Evolutionary conservation across 2,113 vertebrate species (phyloP), one percentile per base, ranked within the genome.

Genomic region (Monarcha castaneiventris): DNA sequence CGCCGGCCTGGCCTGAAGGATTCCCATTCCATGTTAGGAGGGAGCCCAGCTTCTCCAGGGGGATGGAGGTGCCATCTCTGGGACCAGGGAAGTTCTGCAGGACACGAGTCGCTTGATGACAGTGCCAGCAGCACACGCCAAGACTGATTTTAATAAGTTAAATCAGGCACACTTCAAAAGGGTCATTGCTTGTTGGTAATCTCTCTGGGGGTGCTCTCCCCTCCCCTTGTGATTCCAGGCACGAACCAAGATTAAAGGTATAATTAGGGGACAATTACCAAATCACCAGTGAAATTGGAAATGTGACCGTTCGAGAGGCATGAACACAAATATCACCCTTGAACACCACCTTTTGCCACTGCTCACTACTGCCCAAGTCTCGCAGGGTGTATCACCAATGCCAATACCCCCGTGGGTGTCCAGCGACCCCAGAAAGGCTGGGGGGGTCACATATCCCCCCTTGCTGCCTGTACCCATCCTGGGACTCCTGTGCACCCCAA

Each of bases 21-120:
- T 0, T 71, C 16, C 61, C n/a, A 9, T 9, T 30, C 16, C 37
- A 1, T 1, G 16, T 1, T 2, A 16, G n/a, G 48, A 46, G 51
- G 49, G 35, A 77, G 43, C n/a, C 22, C 27, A 7, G 41, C 10
- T 20, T 6, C 39, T 7, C 30, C 13, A 2, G 13, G 35, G 27
- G 16, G 12, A 5, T 16, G 27, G 63, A 68, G 17, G 32, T n/a
- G 64, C 29, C 55, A 5, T 1, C 17, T 9, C n/a, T 25, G 37
- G 43, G 27, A 16, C 27, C 52, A 35, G 51, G 17, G 19, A 3
- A 8, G 33, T 7, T 35, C 46, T 83, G 55, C 33, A 14, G 67
- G 52, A 37, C 18, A 3, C 0, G 3, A 35, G 67, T 1, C 0
- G 9, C 44, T 37, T 1, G 1, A 7, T 2, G 4, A 7, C 32